Percentiles rank a stretch among this genome's conserved stretches.
These are phyloP conservation scores for Heterochromis multidens DNA, from an alignment of 2,113 vertebrate genomes.

Conservation along the genomic window DNA sequence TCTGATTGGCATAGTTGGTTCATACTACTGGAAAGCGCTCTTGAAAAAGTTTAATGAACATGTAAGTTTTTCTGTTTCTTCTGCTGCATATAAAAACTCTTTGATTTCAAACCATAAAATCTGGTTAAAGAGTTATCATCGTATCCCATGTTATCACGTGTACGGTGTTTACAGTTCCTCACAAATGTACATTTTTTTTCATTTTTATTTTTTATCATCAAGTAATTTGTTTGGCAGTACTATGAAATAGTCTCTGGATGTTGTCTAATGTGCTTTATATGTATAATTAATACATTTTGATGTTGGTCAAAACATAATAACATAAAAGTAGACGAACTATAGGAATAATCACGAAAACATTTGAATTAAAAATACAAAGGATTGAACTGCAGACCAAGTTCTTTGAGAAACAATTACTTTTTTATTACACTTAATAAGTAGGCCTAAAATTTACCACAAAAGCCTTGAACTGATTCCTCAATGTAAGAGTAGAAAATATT, in stretches of 20 bases:
- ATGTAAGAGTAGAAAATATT: rapidly evolving
- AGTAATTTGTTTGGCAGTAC: neutral
- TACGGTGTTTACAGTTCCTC: neutral
- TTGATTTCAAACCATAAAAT: neutral
- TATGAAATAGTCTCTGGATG: neutral
- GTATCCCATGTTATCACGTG: too few relatives aligned
- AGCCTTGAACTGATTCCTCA: neutral
- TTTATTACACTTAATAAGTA: neutral
- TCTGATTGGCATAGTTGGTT: neutral
- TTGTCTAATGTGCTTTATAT: neutral
- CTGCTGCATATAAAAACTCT: neutral
- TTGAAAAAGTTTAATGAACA: neutral
- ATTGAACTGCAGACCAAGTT: neutral
- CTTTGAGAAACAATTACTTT: neutral
- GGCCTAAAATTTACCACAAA: neutral
- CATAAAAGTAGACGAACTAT: neutral
- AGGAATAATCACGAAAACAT: neutral
- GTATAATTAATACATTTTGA: neutral
- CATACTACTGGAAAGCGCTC: neutral
- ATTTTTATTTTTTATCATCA: neutral
- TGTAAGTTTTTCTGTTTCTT: neutral
- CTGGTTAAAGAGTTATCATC: neutral
- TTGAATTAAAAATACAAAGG: neutral
- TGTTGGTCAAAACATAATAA: neutral
- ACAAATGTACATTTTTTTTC: neutral